A percentile compares a stretch with the other conserved stretches of the same genome.
Conservation (phyloP, 2,888 invertebrate species). For the Drosophila merina region DNA sequence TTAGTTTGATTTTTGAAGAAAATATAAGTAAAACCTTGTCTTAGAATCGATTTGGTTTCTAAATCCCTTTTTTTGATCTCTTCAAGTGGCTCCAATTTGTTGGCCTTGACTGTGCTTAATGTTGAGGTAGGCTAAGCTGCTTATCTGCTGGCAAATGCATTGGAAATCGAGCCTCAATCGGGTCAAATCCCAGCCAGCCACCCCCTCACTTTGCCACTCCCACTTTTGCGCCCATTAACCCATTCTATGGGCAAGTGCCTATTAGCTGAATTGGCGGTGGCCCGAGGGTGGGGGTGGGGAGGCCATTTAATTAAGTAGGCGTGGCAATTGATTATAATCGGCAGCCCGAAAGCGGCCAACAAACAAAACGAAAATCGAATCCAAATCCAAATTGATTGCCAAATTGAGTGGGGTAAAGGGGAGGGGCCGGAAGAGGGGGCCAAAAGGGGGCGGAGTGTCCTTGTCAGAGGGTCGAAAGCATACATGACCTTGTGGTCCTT, state of each 20-base stretch:
- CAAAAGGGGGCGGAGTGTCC: too few relatives aligned
- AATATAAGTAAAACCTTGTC: neutral
- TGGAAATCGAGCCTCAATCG: constrained; percentile 20
- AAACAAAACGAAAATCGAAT: constrained; percentile 24
- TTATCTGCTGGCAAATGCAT: constrained; percentile 34
- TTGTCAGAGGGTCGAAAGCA: constrained; percentile 9
- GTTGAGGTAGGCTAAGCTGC: constrained; percentile 14
- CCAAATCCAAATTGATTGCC: constrained; percentile 77
- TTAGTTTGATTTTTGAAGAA: neutral
- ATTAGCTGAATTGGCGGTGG: constrained; percentile 48
- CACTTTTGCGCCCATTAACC: neutral
- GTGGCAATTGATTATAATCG: constrained; percentile 70
- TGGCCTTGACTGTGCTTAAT: constrained; percentile 13
- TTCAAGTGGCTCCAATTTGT: neutral
- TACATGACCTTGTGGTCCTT: constrained; percentile 51
- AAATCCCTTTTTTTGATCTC: neutral
- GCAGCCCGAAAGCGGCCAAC: constrained; percentile 17
- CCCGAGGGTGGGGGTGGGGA: too few relatives aligned
- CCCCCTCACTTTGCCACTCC: neutral
- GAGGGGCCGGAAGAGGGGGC: neutral
- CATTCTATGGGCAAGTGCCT: constrained; percentile 62
- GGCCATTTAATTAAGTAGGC: constrained; percentile 73
- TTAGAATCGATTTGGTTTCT: too few relatives aligned
- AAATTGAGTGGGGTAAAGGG: constrained; percentile 50
- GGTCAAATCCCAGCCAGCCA: constrained; percentile 5